A percentile compares a stretch with the other conserved stretches of the same genome.
Conservation (phyloP, 2,113 vertebrate genomes). For the Xiphias gladius region DNA sequence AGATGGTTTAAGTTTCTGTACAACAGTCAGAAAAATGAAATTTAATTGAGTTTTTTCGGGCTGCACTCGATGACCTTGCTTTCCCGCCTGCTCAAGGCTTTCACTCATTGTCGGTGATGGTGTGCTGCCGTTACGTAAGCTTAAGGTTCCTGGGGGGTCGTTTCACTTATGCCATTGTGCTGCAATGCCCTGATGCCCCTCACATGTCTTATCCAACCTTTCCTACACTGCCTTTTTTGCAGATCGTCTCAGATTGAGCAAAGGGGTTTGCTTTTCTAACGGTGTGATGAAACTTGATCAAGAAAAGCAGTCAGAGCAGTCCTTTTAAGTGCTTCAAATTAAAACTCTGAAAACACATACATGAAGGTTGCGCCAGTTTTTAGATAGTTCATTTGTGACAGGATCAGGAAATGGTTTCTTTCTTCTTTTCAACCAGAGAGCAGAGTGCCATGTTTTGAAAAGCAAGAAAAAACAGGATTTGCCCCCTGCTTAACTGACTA, state of each 20-base stretch:
- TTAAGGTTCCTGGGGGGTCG: background rate
- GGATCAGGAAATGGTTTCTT: slow-evolving; percentile 16
- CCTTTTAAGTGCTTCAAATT: background rate
- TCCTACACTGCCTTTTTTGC: slow-evolving; percentile 1
- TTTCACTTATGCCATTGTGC: slow-evolving; percentile 12
- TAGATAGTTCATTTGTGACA: background rate
- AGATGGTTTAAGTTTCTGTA: background rate
- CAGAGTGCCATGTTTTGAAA: background rate
- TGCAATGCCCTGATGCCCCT: background rate
- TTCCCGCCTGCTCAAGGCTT: background rate
- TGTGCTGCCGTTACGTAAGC: slow-evolving; percentile 2
- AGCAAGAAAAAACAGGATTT: background rate
- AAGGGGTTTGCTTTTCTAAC: slow-evolving; percentile 13
- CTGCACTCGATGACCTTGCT: background rate
- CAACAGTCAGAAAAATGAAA: background rate
- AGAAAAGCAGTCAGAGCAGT: background rate
- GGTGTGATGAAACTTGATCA: slow-evolving; percentile 3
- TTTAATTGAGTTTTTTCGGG: background rate
- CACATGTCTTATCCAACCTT: background rate
- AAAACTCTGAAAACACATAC: slow-evolving; percentile 20
- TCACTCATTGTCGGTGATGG: background rate
- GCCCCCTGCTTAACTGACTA: background rate
- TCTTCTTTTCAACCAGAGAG: background rate
- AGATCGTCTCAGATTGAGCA: background rate
- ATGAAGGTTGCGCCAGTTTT: slow-evolving; percentile 25